phyloP scores from a whole-genome alignment of 2,113 vertebrate genomes.

The Carlito syrichta region DNA sequence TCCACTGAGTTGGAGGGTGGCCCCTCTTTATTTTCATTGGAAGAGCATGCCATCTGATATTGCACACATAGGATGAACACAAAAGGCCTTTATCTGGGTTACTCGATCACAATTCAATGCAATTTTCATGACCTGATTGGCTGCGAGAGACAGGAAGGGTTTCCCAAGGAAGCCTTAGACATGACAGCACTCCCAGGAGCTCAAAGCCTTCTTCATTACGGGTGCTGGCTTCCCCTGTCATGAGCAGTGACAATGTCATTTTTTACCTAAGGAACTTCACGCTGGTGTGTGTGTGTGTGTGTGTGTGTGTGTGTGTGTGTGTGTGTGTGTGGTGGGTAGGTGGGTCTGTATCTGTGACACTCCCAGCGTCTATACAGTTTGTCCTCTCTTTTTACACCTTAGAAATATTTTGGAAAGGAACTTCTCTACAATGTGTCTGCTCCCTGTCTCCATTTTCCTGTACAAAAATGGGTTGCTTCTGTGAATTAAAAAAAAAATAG shows the following conservation, averaged over 20 bases:
- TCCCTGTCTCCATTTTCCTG: conserved; percentile 56
- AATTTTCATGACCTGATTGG: conserved; percentile 49
- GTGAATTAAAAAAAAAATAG: no score
- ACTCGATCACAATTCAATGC: conserved; percentile 5
- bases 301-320: neutral
- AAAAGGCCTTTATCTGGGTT: conserved; percentile 55
- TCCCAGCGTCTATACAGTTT: neutral
- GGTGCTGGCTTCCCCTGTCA: neutral
- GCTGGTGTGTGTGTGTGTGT: no score
- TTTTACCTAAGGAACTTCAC: neutral
- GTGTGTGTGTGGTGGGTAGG: neutral
- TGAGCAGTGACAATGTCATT: neutral
- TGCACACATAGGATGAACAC: neutral
- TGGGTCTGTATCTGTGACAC: neutral
- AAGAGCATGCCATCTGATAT: conserved; percentile 33
- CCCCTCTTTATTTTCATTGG: conserved; percentile 1
- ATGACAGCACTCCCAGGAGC: neutral
- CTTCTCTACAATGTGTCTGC: conserved; percentile 45
- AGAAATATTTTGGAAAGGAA: conserved; percentile 72
- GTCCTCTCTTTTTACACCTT: conserved; percentile 22
- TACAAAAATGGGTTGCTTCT: conserved; percentile 41
- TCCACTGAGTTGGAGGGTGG: neutral
- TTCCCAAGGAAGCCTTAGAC: conserved; percentile 21
- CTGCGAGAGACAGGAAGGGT: neutral
- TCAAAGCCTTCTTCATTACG: neutral